Conservation (phyloP, 2,797 vertebrate species). For the Lophotriccus pileatus region DNA sequence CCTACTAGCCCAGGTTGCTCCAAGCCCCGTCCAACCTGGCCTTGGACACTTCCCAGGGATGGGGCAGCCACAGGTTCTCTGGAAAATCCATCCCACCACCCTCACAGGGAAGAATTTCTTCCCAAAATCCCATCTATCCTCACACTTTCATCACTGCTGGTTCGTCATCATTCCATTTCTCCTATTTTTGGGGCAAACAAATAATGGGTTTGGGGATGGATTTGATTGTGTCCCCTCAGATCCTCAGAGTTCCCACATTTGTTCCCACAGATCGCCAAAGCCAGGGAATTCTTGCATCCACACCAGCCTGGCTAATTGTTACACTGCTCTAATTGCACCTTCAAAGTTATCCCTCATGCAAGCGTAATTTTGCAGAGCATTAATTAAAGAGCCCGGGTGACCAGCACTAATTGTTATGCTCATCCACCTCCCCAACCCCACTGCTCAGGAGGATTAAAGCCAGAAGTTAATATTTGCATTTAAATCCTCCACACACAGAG, state of each 20-base stretch:
- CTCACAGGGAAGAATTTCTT: not conserved
- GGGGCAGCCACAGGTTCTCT: not conserved
- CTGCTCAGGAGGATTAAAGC: not conserved
- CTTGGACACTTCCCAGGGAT: not conserved
- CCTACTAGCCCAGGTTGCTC: not conserved
- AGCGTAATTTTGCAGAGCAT: not conserved
- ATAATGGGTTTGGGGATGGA: not conserved
- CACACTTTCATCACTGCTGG: not conserved
- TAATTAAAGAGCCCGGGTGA: not conserved
- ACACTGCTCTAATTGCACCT: not conserved
- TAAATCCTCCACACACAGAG: not conserved
- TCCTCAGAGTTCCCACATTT: not conserved
- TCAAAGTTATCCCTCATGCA: not conserved
- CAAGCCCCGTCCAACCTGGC: not conserved
- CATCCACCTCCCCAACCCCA: not conserved
- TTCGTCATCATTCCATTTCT: not conserved
- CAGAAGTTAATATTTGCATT: not conserved
- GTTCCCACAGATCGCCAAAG: not conserved
- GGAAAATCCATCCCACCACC: not conserved
- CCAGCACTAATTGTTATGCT: not conserved
- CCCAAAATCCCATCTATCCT: not conserved
- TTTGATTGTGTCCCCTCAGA: accelerated
- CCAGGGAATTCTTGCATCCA: not conserved
- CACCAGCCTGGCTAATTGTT: not conserved
- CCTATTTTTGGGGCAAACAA: not conserved